phyloP scores from a whole-genome alignment of 2,113 vertebrate genomes.

The Austrofundulus limnaeus region DNA sequence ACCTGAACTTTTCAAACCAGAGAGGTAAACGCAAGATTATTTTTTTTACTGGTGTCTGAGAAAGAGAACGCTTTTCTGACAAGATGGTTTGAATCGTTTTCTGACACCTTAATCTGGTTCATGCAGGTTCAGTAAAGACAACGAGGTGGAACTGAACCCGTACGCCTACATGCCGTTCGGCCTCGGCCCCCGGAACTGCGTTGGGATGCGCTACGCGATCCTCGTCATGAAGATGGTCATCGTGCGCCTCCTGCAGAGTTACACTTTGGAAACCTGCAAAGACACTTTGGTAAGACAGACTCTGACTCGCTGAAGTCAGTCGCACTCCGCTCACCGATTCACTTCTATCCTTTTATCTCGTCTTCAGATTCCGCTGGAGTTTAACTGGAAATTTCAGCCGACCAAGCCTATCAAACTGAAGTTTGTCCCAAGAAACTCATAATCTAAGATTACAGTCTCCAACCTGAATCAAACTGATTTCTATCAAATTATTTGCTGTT shows the following conservation, averaged over 20 bases:
- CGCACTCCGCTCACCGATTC: neutral
- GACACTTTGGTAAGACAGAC: constrained; percentile 47
- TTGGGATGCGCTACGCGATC: constrained; percentile 69
- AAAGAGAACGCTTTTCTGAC: no score
- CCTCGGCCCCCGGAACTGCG: constrained; percentile 68
- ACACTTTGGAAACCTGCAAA: constrained; percentile 60
- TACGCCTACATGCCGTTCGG: constrained; percentile 65
- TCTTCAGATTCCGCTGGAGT: constrained; percentile 57
- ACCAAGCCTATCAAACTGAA: constrained; percentile 47
- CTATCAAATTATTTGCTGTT: no score
- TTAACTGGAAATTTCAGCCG: constrained; percentile 39
- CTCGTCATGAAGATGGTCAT: constrained; percentile 57
- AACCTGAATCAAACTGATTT: neutral
- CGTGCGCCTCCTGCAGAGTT: constrained; percentile 61
- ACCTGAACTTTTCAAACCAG: constrained; percentile 63
- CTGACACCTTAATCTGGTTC: neutral
- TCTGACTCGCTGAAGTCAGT: neutral
- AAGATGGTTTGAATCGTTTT: neutral
- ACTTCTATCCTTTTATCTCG: neutral
- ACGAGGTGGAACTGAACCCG: constrained; percentile 52
- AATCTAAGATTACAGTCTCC: neutral
- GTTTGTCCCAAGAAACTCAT: constrained; percentile 56
- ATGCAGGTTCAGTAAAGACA: constrained; percentile 63
- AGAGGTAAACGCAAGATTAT: constrained; percentile 55
- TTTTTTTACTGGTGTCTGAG: no score